These are phyloP conservation scores for Leptinotarsa tumamoca DNA, from an alignment of 2,888 invertebrate species.

Conservation along the genomic window DNA sequence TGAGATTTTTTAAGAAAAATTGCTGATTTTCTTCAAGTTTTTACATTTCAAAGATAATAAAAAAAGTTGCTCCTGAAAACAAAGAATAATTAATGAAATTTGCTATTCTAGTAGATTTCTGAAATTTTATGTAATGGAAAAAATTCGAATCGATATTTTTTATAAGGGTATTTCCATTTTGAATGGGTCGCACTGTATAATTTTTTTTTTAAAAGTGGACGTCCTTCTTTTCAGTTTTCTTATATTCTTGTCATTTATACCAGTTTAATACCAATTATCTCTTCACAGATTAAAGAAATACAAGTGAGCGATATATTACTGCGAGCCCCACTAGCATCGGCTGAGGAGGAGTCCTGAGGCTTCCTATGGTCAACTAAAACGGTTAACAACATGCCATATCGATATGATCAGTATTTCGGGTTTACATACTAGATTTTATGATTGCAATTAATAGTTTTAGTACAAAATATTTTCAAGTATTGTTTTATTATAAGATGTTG, in stretches of 20 bases:
- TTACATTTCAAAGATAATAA: too few relatives aligned
- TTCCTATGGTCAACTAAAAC: conserved; percentile 29
- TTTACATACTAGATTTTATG: conserved; percentile 41
- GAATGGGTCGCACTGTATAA: too few relatives aligned
- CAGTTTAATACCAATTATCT: conserved; percentile 27
- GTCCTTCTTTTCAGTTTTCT: neutral
- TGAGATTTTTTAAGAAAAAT: too few relatives aligned
- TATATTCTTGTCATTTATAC: neutral
- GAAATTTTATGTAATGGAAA: too few relatives aligned
- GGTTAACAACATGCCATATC: conserved; percentile 56
- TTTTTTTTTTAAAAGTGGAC: too few relatives aligned
- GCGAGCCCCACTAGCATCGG: conserved; percentile 64
- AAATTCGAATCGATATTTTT: too few relatives aligned
- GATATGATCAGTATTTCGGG: conserved; percentile 57
- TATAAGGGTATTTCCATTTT: too few relatives aligned
- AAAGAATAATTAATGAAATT: too few relatives aligned
- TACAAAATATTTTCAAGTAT: conserved; percentile 51
- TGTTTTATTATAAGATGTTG: conserved; percentile 48
- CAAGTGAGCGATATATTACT: conserved; percentile 62
- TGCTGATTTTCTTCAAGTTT: too few relatives aligned
- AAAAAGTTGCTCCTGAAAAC: too few relatives aligned
- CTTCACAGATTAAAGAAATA: conserved; percentile 62
- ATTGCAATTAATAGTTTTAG: conserved; percentile 37
- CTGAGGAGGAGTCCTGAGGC: conserved; percentile 59
- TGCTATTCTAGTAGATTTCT: too few relatives aligned